Conservation (phyloP, 2,797 vertebrate genomes). For the Lycodopsis pacificus region DNA sequence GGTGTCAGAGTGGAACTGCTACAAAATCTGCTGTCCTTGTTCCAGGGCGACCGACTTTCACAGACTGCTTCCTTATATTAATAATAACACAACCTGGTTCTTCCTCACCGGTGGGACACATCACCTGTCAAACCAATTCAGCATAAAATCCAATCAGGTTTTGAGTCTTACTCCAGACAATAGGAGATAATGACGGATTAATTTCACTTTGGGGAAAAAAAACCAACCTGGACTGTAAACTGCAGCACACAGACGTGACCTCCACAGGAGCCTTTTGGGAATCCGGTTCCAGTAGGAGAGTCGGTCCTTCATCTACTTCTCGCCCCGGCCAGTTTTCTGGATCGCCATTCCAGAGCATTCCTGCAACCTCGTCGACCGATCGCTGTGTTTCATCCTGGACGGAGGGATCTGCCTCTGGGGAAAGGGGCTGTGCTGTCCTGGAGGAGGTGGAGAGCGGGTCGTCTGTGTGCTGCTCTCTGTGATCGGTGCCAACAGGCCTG, state of each 20-base stretch:
- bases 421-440: constrained; percentile 82
- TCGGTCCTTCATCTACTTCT: constrained; percentile 27
- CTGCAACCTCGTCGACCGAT: constrained; percentile 62
- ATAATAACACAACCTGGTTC: constrained; percentile 40
- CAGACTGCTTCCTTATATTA: constrained; percentile 42
- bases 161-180: constrained; percentile 31
- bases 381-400: constrained; percentile 81
- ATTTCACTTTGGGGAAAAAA: constrained; percentile 18
- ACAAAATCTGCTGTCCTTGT: constrained; percentile 55
- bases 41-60: constrained; percentile 42
- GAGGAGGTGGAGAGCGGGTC: constrained; percentile 69
- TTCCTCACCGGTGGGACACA: constrained; percentile 57
- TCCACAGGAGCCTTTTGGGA: constrained; percentile 35
- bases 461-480: constrained; percentile 71
- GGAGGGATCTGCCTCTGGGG: constrained; percentile 80
- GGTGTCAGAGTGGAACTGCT: constrained; percentile 71
- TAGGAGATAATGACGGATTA: constrained; percentile 46
- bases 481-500: constrained; percentile 76
- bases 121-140: constrained; percentile 48
- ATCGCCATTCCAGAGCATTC: constrained; percentile 75
- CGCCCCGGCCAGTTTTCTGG: constrained; percentile 62
- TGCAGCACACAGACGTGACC: constrained; percentile 35
- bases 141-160: constrained; percentile 46
- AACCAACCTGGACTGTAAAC: constrained; percentile 30
- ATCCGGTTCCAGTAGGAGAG: constrained; percentile 41